Evolutionary conservation across 2,888 invertebrate species (phyloP), one percentile per base, ranked within the genome.

Genomic region (Arge pagana): DNA sequence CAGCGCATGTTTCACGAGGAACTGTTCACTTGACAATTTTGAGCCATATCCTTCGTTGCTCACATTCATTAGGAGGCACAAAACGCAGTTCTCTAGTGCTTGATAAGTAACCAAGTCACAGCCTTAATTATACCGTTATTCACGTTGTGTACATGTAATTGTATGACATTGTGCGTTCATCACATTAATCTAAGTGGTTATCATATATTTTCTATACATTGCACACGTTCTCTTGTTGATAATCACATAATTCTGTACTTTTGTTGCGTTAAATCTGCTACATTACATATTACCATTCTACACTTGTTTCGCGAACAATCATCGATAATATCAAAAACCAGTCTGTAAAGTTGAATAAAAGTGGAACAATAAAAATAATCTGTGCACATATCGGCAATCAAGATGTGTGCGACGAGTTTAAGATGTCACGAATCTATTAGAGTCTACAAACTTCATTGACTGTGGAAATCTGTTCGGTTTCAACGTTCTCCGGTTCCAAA

Each of bases 31-130:
- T 28, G 40, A 40, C 50, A 39, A 50, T 13, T 23, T 50, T 50
- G 31, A 37, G 40, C 40, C 31, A 37, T 31, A 37, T 41, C 30
- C 31, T 31, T 41, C 40, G 24, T 50, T 28, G 33, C 50, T 35
- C 33, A 50, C 24, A 40, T 39, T 28, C 33, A 33, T 50, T 50
- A 23, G 16, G 40, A 40, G 40, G 50, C 50, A 41, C 50, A 50
- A 21, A n/a, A 40, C 40, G 50, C 50, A 41, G 40, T 40, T 41
- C 39, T 41, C 50, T 33, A 50, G 11, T 40, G 40, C 50, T 50
- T 41, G 50, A 50, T 41, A 41, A 41, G 50, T 50, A 24, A 50
- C 31, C 40, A n/a, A 50, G 19, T 50, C 50, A 50, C 50, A 40
- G 33, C 40, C 40, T 40, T 50, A 40, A 40, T 40, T 40, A 40